Evolutionary conservation across 2,113 vertebrate genomes (phyloP).

Genomic region (Amphiprion percula): DNA sequence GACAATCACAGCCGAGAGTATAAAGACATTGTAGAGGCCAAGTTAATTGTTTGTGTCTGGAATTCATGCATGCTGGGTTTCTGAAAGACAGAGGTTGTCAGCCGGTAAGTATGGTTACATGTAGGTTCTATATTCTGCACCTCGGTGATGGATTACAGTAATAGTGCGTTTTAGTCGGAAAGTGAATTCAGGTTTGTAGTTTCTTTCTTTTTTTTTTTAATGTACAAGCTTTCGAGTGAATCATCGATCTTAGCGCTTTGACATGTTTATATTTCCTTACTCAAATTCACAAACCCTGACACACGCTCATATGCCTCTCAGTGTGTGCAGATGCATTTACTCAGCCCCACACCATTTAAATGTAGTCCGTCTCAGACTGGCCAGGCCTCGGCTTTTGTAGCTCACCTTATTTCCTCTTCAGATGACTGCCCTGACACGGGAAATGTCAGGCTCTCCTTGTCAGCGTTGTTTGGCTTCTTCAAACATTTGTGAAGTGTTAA

Average conservation of each 20-base stretch:
- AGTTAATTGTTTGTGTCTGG: slow-evolving; percentile 67
- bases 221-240: slow-evolving; percentile 41
- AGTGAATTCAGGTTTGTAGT: slow-evolving; percentile 52
- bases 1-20: slow-evolving; percentile 77
- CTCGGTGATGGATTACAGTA: slow-evolving; percentile 64
- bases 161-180: slow-evolving; percentile 39
- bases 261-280: slow-evolving; percentile 48
- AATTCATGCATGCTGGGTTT: slow-evolving; percentile 32
- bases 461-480: slow-evolving; percentile 74
- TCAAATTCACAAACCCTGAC: slow-evolving; percentile 34
- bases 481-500: slow-evolving; percentile 82
- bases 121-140: slow-evolving; percentile 12
- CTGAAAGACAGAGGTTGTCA: slow-evolving; percentile 24
- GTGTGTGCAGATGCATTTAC: slow-evolving; percentile 29
- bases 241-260: slow-evolving; percentile 53
- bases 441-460: slow-evolving; percentile 74
- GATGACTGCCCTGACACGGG: slow-evolving; percentile 63
- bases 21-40: slow-evolving; percentile 59
- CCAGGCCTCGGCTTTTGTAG: slow-evolving; percentile 45
- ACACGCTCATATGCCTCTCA: slow-evolving; percentile 5
- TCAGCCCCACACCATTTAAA: slow-evolving; percentile 60
- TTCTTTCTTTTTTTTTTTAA: slow-evolving; percentile 42
- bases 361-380: slow-evolving; percentile 62
- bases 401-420: slow-evolving; percentile 73
- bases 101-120: slow-evolving; percentile 32